phyloP scores from a whole-genome alignment of 1,140 invertebrate genomes.

The Eubasilissa regina region DNA sequence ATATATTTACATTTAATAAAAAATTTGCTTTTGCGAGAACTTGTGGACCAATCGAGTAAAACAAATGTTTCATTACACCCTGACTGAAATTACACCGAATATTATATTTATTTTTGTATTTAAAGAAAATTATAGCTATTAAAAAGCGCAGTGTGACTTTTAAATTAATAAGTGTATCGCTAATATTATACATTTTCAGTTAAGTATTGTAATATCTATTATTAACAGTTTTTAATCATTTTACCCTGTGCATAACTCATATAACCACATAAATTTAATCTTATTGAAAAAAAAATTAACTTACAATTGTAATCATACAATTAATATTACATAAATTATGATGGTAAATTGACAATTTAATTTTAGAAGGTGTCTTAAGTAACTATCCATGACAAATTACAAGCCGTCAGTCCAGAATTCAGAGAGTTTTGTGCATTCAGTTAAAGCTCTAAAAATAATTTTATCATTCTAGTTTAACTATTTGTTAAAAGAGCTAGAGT shows the following conservation, averaged over 20 bases:
- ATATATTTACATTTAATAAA: constrained; percentile 7
- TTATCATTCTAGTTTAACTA: too few species aligned
- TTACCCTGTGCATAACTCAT: background rate
- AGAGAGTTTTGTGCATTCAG: too few species aligned
- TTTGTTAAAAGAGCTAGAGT: too few species aligned
- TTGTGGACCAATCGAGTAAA: constrained; percentile 30
- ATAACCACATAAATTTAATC: background rate
- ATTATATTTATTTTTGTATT: constrained; percentile 21
- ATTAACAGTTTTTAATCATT: constrained; percentile 8
- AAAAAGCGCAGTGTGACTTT: constrained; percentile 29
- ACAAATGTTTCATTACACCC: constrained; percentile 2
- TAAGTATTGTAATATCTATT: constrained; percentile 25
- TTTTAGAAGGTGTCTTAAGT: too few species aligned
- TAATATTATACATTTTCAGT: constrained; percentile 3
- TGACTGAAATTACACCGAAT: constrained; percentile 24
- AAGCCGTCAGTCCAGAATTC: too few species aligned
- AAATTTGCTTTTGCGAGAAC: constrained; percentile 11
- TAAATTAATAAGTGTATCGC: constrained; percentile 9
- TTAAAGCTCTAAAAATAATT: too few species aligned
- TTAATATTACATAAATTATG: too few species aligned
- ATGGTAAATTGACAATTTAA: too few species aligned
- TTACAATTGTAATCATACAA: too few species aligned
- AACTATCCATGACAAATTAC: too few species aligned
- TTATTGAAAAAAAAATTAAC: too few species aligned
- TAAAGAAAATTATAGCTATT: constrained; percentile 6